A percentile compares a stretch with the other conserved stretches of the same genome.
These are phyloP conservation scores for Orbicella faveolata DNA, from an alignment of 64 coral and sea anemone genomes.

Conservation along the genomic window DNA sequence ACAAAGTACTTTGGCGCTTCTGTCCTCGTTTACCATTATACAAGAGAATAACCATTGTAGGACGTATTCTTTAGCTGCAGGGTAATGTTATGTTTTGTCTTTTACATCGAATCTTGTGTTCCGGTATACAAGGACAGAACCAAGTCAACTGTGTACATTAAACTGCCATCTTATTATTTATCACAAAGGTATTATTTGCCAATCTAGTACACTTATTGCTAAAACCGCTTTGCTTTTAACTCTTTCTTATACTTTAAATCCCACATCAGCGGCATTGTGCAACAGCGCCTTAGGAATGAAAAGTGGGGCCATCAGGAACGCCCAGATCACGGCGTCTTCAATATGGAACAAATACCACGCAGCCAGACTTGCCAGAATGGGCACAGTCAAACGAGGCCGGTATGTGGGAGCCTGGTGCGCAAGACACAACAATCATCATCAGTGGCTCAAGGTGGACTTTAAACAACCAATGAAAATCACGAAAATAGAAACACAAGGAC, in stretches of 20 bases:
- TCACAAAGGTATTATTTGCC: no score
- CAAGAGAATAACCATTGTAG: no score
- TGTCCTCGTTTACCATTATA: no score
- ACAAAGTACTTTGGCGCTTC: no score
- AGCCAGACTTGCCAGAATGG: conserved; percentile 34
- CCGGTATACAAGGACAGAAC: no score
- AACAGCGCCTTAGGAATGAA: conserved; percentile 68
- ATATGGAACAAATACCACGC: conserved; percentile 28
- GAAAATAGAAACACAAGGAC: conserved; percentile 74
- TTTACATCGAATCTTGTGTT: no score
- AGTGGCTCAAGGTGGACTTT: conserved; percentile 78
- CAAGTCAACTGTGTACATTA: no score
- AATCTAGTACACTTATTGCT: no score
- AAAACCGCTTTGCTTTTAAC: no score
- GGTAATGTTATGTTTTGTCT: no score
- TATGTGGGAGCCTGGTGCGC: conserved; percentile 69
- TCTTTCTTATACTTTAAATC: neutral
- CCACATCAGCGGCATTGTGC: conserved; percentile 53
- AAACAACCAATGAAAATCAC: conserved; percentile 71
- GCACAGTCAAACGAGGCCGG: conserved; percentile 34
- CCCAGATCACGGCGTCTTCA: conserved; percentile 67
- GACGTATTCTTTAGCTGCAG: no score
- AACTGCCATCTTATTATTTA: no score
- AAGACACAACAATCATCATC: conserved; percentile 69
- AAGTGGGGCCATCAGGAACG: conserved; percentile 65